A percentile compares a stretch with the other conserved stretches of the same genome.
Conservation (phyloP, 64 coral and sea anemone genomes). For the Actinia equina region DNA sequence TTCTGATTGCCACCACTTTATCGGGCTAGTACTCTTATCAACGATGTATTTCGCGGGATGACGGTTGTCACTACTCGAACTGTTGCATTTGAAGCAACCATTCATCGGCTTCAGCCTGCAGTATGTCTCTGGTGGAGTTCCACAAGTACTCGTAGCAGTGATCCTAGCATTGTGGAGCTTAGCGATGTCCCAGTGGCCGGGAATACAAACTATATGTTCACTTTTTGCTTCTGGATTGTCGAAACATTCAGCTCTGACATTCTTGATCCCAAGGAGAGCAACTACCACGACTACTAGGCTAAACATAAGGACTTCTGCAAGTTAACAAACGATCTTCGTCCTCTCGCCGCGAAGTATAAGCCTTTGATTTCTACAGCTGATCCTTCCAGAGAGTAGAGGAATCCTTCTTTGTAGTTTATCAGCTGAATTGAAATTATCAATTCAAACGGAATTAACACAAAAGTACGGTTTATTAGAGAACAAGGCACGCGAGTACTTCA, state of each 20-base stretch:
- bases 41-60: constrained; percentile 49
- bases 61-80: neutral
- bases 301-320: neutral
- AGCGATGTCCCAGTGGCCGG: constrained; percentile 59
- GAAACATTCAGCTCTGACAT: constrained; percentile 19
- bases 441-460: neutral
- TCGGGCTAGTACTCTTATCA: constrained; percentile 11
- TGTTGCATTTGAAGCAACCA: constrained; percentile 33
- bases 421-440: constrained; percentile 3
- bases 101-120: constrained; percentile 60
- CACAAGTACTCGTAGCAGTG: constrained; percentile 70
- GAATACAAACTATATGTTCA: constrained; percentile 37
- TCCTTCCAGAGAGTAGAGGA: neutral
- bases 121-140: constrained; percentile 55
- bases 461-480: constrained; percentile 13
- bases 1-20: constrained; percentile 75
- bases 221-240: neutral
- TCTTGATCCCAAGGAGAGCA: neutral
- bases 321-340: neutral
- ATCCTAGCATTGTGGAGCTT: neutral
- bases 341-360: neutral
- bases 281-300: neutral
- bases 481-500: neutral
- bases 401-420: neutral
- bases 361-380: neutral